Conservation (phyloP, 2,113 vertebrate genomes). For the Tamias sibiricus region DNA sequence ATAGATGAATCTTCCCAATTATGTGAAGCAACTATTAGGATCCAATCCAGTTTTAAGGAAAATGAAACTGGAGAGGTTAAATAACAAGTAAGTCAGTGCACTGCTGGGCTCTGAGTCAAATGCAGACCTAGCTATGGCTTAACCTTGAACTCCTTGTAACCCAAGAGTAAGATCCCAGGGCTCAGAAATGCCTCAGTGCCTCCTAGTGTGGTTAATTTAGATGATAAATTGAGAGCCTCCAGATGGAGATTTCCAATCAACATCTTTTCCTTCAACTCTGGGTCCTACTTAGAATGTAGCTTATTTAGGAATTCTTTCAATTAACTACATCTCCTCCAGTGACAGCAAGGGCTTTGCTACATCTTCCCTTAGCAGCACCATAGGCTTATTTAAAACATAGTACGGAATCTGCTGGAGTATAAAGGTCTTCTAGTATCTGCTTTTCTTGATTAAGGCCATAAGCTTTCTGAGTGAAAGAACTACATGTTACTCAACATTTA, state of each 20-base stretch:
- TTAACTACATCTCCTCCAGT: background rate
- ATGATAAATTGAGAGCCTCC: background rate
- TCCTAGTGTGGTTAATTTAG: background rate
- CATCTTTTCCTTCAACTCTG: background rate
- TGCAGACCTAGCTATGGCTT: background rate
- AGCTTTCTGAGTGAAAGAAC: background rate
- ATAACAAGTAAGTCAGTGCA: background rate
- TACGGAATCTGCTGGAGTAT: background rate
- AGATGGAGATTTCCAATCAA: background rate
- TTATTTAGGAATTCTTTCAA: background rate
- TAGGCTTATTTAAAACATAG: background rate
- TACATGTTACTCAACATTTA: background rate
- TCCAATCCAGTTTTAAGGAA: background rate
- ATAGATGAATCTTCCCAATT: background rate
- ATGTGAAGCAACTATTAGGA: background rate
- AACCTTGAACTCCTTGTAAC: background rate
- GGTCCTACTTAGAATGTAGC: background rate
- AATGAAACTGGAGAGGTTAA: background rate
- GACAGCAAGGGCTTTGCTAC: background rate
- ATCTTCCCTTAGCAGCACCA: background rate
- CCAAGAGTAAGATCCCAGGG: background rate
- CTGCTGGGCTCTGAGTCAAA: background rate
- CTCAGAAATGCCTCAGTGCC: background rate
- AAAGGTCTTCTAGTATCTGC: background rate
- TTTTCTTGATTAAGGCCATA: background rate